These are phyloP conservation scores for Chloropsis hardwickii DNA, from an alignment of 2,113 vertebrate genomes.

Conservation along the genomic window DNA sequence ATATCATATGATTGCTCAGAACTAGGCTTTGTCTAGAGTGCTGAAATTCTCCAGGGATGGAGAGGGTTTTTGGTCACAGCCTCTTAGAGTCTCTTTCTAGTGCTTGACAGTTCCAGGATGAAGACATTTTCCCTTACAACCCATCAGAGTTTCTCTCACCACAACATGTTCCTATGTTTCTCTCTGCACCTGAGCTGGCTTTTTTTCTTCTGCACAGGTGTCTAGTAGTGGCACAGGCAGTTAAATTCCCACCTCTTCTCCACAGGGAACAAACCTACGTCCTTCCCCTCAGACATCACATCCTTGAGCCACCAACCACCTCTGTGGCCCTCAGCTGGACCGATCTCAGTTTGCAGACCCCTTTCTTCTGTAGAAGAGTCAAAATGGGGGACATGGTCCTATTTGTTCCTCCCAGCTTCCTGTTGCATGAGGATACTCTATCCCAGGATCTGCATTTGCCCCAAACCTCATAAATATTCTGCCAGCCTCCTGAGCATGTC, in stretches of 20 bases:
- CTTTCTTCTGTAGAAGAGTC: not conserved
- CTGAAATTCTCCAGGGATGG: not conserved
- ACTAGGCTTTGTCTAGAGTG: not conserved
- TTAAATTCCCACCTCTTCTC: not conserved
- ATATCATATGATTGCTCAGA: not conserved
- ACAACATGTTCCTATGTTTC: not conserved
- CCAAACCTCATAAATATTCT: not conserved
- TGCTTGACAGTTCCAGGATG: not conserved
- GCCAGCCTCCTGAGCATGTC: not conserved
- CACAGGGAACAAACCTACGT: not conserved
- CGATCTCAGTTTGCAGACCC: not conserved
- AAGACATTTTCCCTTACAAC: not conserved
- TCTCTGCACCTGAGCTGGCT: not conserved
- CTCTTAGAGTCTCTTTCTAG: not conserved
- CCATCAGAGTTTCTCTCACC: not conserved
- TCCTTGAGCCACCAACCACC: not conserved
- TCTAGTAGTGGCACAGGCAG: not conserved
- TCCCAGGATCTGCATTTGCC: not conserved
- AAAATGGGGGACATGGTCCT: not conserved
- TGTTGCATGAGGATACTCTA: not conserved
- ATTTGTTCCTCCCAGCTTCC: not conserved
- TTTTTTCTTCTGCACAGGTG: not conserved
- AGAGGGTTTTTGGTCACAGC: not conserved
- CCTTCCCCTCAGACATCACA: not conserved
- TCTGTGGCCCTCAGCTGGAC: not conserved